These are phyloP conservation scores for Myripristis jacobus DNA, from an alignment of 2,797 vertebrate genomes.

Conservation along the genomic window DNA sequence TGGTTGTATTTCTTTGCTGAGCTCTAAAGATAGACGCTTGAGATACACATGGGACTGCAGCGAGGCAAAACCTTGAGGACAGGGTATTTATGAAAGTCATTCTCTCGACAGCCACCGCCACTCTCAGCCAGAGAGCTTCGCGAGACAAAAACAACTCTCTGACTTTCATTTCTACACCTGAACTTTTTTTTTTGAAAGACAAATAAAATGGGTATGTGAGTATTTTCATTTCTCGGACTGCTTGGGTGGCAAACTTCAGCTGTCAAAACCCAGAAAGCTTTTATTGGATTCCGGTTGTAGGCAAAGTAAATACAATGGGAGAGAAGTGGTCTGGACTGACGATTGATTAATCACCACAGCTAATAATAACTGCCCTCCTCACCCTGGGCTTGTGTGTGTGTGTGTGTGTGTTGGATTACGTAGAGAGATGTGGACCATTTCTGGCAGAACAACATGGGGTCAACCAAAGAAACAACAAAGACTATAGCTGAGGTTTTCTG, in stretches of 20 bases:
- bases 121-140: slow-evolving; percentile 20
- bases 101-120: slow-evolving; percentile 37
- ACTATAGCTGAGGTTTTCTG: too few relatives aligned
- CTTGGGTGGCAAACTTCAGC: slow-evolving; percentile 60
- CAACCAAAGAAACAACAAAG: slow-evolving; percentile 9
- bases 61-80: slow-evolving; percentile 46
- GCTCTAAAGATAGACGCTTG: slow-evolving; percentile 12
- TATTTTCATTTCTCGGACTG: slow-evolving; percentile 33
- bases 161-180: slow-evolving; percentile 11
- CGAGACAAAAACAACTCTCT: slow-evolving; percentile 12
- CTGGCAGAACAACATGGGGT: slow-evolving; percentile 17
- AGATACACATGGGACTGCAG: slow-evolving; percentile 35
- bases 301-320: slow-evolving; percentile 55
- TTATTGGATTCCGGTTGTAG: slow-evolving; percentile 58
- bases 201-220: slow-evolving; percentile 27
- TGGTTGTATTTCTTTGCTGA: slow-evolving; percentile 7
- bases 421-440: slow-evolving; percentile 21
- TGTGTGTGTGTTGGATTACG: slow-evolving; percentile 27
- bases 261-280: slow-evolving; percentile 50
- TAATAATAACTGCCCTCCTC: slow-evolving; percentile 50
- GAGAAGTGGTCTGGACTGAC: slow-evolving; percentile 49
- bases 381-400: not conserved
- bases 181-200: slow-evolving; percentile 14
- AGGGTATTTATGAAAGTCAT: slow-evolving; percentile 42
- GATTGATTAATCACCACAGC: slow-evolving; percentile 55